Conservation (phyloP, 2,888 invertebrate genomes). For the Tridacna crocea region DNA sequence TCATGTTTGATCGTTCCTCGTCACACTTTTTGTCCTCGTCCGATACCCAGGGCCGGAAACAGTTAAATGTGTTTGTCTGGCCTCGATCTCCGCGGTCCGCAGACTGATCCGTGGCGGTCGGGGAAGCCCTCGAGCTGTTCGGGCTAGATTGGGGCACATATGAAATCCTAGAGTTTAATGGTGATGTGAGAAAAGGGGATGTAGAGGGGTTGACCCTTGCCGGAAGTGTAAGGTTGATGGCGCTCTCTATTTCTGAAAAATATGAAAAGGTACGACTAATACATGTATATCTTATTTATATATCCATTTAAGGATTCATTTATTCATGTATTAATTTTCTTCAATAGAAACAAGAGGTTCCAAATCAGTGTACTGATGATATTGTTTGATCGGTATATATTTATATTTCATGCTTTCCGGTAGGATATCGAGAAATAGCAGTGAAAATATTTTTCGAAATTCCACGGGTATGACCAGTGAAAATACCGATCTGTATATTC, state of each 20-base stretch:
- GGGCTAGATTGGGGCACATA: constrained; percentile 39
- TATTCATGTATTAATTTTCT: too few relatives aligned
- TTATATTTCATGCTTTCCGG: too few relatives aligned
- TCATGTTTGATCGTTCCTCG: background rate
- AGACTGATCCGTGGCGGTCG: constrained; percentile 11
- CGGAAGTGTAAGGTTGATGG: constrained; percentile 55
- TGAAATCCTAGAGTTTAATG: constrained; percentile 31
- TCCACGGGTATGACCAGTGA: too few relatives aligned
- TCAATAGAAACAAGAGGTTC: too few relatives aligned
- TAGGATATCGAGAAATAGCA: too few relatives aligned
- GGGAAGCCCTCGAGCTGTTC: constrained; percentile 32
- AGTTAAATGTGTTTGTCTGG: constrained; percentile 39
- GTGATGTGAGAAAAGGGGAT: constrained; percentile 52
- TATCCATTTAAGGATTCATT: too few relatives aligned
- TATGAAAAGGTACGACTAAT: background rate
- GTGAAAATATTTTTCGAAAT: too few relatives aligned
- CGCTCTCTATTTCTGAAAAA: constrained; percentile 40
- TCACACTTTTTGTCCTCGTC: constrained; percentile 17
- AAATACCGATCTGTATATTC: too few relatives aligned
- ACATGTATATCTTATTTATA: background rate
- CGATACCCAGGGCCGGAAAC: constrained; percentile 71
- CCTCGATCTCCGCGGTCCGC: background rate
- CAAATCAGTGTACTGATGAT: too few relatives aligned
- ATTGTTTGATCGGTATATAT: too few relatives aligned
- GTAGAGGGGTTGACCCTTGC: constrained; percentile 49